Evolutionary conservation across 1,140 invertebrate species (phyloP).

Genomic region (Drosophila aff.): DNA sequence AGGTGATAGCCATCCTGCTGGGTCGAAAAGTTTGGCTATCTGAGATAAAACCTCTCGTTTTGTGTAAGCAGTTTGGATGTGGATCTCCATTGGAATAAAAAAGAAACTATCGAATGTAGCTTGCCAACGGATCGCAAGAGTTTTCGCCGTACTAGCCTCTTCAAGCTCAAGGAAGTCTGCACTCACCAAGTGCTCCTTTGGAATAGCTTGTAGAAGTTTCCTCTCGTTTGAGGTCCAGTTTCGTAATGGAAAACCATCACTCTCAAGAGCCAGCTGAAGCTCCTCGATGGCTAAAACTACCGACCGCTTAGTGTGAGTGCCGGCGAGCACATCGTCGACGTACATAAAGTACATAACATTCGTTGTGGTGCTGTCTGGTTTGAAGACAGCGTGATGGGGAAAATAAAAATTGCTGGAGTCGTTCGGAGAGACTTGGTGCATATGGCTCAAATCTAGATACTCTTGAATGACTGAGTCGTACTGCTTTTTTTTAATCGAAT

Average conservation of each 20-base stretch:
- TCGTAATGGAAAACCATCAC: neutral
- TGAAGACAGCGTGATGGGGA: no score
- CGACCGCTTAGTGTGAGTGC: neutral
- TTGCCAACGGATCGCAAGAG: conserved; percentile 15
- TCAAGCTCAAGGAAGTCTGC: neutral
- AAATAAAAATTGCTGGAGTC: neutral
- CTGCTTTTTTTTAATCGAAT: no score
- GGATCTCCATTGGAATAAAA: neutral
- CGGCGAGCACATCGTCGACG: neutral
- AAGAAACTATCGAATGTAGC: neutral
- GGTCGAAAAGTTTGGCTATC: conserved; percentile 2
- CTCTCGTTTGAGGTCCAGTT: neutral
- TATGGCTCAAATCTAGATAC: neutral
- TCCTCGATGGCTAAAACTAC: neutral
- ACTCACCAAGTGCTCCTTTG: neutral
- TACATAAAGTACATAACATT: no score
- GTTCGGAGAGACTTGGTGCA: neutral
- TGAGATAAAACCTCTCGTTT: conserved; percentile 6
- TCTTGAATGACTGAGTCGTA: neutral
- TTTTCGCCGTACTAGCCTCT: neutral
- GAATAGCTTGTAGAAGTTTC: neutral
- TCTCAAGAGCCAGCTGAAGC: neutral
- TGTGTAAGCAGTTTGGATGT: neutral
- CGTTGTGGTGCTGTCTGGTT: no score
- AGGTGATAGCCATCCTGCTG: neutral